Percentiles rank a stretch among this genome's conserved stretches.
phyloP scores from a whole-genome alignment of 2,113 vertebrate species.

The Siniperca knerii region DNA sequence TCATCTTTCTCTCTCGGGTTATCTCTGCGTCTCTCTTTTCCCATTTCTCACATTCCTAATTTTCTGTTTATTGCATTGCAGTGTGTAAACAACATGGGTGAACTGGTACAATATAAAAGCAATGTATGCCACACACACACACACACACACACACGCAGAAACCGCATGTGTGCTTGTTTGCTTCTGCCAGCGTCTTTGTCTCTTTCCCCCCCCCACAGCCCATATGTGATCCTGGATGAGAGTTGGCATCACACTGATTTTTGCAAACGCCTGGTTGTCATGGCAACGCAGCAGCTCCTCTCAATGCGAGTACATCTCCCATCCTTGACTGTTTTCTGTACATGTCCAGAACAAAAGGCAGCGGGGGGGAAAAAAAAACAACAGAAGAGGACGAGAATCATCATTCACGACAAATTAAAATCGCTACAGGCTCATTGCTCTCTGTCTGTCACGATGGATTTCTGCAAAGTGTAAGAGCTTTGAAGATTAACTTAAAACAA shows the following conservation, averaged over 20 bases:
- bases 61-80: conserved; percentile 34
- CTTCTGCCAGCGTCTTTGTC: conserved; percentile 25
- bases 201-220: neutral
- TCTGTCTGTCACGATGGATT: conserved; percentile 41
- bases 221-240: conserved; percentile 66
- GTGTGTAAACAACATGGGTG: conserved; percentile 30
- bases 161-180: conserved; percentile 10
- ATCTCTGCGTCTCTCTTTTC: conserved; percentile 20
- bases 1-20: conserved; percentile 31
- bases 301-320: conserved; percentile 23
- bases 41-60: conserved; percentile 13
- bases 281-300: conserved; percentile 53
- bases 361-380: neutral
- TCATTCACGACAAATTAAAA: conserved; percentile 29
- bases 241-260: conserved; percentile 62
- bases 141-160: neutral
- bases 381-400: neutral
- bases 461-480: conserved; percentile 52
- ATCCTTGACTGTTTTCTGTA: conserved; percentile 43
- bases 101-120: conserved; percentile 21
- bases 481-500: conserved; percentile 69
- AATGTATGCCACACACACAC: conserved; percentile 12
- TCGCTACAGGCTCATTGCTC: conserved; percentile 5
- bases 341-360: conserved; percentile 64
- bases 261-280: conserved; percentile 68